phyloP scores from a whole-genome alignment of 2,797 vertebrate genomes.

The Schizopygopsis pylzovi region DNA sequence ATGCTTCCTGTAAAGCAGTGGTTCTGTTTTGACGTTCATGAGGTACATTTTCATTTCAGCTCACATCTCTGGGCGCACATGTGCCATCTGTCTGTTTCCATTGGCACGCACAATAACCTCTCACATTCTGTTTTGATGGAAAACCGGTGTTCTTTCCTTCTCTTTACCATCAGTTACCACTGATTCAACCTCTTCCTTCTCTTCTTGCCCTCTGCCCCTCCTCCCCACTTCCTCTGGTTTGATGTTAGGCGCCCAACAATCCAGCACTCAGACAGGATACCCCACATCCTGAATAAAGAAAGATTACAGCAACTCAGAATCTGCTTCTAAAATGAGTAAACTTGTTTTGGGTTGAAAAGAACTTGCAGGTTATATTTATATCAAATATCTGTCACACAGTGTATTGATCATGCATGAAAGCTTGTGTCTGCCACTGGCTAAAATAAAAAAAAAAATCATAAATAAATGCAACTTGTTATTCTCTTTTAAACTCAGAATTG shows the following conservation, averaged over 20 bases:
- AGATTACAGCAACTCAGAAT: not conserved
- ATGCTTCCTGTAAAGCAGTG: slow-evolving; percentile 17
- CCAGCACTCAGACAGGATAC: slow-evolving; percentile 73
- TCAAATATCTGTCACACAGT: not conserved
- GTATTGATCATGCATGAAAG: not conserved
- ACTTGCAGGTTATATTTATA: not conserved
- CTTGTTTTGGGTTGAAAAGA: not conserved
- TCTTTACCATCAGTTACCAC: slow-evolving; percentile 51
- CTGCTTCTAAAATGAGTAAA: not conserved
- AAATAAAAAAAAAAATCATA: not conserved
- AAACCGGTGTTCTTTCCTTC: slow-evolving; percentile 39
- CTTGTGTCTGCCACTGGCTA: not conserved
- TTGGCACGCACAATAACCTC: slow-evolving; percentile 17
- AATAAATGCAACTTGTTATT: not conserved
- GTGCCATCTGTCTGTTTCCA: slow-evolving; percentile 8
- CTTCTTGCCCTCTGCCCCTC: slow-evolving; percentile 66
- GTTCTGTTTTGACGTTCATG: slow-evolving; percentile 21
- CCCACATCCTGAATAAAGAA: slow-evolving; percentile 74
- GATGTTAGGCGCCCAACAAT: slow-evolving; percentile 67
- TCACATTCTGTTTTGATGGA: slow-evolving; percentile 65
- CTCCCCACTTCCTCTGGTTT: slow-evolving; percentile 77
- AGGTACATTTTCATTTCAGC: slow-evolving; percentile 23
- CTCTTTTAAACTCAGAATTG: not conserved
- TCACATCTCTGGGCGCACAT: not conserved
- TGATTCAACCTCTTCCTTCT: slow-evolving; percentile 53